Evolutionary conservation across 2,797 vertebrate species (phyloP).

Genomic region (Pelochelys cantorii): DNA sequence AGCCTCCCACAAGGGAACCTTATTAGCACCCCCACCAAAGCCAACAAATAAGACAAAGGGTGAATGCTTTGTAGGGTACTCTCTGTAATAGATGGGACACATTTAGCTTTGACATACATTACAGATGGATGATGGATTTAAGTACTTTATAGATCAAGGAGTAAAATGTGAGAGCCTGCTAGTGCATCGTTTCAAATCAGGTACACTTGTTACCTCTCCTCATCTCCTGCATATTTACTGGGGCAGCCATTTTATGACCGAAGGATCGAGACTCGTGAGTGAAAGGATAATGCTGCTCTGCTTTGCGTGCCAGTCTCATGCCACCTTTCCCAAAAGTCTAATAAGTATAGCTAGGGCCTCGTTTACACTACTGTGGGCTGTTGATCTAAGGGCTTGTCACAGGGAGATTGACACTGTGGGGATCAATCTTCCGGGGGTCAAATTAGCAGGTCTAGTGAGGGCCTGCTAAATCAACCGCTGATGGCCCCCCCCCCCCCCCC

Average conservation of each 20-base stretch:
- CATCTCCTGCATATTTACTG: neutral
- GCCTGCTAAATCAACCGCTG: too few species aligned
- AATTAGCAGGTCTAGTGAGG: too few species aligned
- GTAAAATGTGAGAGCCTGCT: neutral
- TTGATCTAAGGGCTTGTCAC: too few species aligned
- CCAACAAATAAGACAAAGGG: rapidly evolving
- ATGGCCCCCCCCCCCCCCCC: too few species aligned
- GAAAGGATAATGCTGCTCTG: neutral
- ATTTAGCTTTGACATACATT: neutral
- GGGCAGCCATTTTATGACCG: neutral
- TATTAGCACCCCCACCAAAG: neutral
- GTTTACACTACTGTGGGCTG: too few species aligned
- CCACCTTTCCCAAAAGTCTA: neutral
- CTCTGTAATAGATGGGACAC: neutral
- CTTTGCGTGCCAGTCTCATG: neutral
- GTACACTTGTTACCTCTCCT: neutral
- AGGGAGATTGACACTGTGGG: too few species aligned
- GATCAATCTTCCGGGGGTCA: too few species aligned
- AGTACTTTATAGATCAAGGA: neutral
- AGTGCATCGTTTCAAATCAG: neutral
- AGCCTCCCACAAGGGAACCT: neutral
- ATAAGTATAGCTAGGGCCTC: neutral
- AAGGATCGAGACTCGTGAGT: neutral
- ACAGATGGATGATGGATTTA: neutral
- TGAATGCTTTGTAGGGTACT: neutral